A percentile compares a stretch with the other conserved stretches of the same genome.
Conservation (phyloP, 2,888 invertebrate genomes). For the Shargacucullia verbasci region DNA sequence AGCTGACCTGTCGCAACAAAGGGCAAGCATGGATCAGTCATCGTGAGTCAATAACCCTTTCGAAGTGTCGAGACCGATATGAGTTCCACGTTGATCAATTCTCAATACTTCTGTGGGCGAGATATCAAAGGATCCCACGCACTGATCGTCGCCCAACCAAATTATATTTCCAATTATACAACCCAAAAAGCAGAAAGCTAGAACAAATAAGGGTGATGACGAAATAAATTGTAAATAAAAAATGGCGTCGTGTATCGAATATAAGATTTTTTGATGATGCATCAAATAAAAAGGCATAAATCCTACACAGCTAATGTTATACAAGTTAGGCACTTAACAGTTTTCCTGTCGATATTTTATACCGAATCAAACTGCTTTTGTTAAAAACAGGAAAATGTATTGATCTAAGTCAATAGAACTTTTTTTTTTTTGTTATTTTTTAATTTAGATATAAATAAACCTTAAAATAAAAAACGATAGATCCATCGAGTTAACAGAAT, state of each 20-base stretch:
- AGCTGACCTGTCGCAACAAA: no score
- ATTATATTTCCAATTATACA: constrained; percentile 19
- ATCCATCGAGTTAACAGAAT: constrained; percentile 29
- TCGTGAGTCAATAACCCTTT: constrained; percentile 20
- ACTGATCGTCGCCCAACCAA: constrained; percentile 44
- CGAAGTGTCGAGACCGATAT: constrained; percentile 9
- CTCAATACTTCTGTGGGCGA: constrained; percentile 43
- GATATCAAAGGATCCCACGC: constrained; percentile 43
- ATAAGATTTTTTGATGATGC: no score
- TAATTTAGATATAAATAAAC: neutral
- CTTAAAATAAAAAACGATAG: neutral
- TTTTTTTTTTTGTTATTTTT: no score
- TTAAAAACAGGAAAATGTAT: constrained; percentile 31
- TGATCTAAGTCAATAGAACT: neutral
- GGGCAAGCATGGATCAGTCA: no score
- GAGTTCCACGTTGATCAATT: constrained; percentile 19
- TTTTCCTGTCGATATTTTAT: constrained; percentile 34
- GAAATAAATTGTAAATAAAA: neutral
- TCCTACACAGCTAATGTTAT: neutral
- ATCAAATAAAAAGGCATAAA: no score
- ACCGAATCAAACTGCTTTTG: constrained; percentile 7
- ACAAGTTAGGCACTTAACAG: neutral
- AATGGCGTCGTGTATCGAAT: no score
- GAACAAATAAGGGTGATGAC: neutral
- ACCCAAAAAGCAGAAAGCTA: neutral